Base-by-base conservation (phyloP, 2,797 vertebrate genomes). In the Sebastes paucispinis region DNA sequence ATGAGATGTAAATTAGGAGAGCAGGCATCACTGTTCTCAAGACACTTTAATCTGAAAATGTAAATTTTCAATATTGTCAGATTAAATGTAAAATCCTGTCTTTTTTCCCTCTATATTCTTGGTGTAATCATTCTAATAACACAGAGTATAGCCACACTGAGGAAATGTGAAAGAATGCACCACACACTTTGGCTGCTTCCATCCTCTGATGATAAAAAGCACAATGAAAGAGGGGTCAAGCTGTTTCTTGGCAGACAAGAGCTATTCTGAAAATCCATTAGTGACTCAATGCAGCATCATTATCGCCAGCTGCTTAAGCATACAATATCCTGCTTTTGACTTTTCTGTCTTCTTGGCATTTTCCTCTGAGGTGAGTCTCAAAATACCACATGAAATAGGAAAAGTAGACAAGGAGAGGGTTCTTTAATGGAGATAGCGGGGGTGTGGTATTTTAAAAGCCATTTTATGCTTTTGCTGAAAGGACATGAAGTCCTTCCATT, bases 191-290 rank as follows among this genome's bases (percentile, higher is more conserved):
- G 58, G 62, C 77, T 75, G 58, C 79, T 79, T 80, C 72, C 54
- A 50, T 72, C 77, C 52, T 57, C 43, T 34, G 69, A 74, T 74
- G 71, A 85, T 82, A 80, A 93, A 91, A 89, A 80, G 80, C 79
- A 77, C 59, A 74, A 64, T 5, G 9, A 85, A 82, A 90, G 79
- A 85, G 85, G 75, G 88, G 87, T 91, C 89, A 90, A 88, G 81
- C 79, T 81, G 83, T 71, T 87, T 88, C 91, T 84, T 76, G 63
- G 71, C 78, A 87, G 69, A 86, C 81, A 83, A 86, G 87, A 90
- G 87, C 90, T 79, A 88, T 91, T 92, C 88, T 50, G 31, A 88
- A 91, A 90, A 92, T 85, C 88, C 89, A 93, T 94, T 93, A 93
- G 90, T 84, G 91, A 86, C 90, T 93, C 91, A 83, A 80, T 71